Evolutionary conservation across 2,797 vertebrate genomes (phyloP).

Genomic region (Microhierax caerulescens): DNA sequence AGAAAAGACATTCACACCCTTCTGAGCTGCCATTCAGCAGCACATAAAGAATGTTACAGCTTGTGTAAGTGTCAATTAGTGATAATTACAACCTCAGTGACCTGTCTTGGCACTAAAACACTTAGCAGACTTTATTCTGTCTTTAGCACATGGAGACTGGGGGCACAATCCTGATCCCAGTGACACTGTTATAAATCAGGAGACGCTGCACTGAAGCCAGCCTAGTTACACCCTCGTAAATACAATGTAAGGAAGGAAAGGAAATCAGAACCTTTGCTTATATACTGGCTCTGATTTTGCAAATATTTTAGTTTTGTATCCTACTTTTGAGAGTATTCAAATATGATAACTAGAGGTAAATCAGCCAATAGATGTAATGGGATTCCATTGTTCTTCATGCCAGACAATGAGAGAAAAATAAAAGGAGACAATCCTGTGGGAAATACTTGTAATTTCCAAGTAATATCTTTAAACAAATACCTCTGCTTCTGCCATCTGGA

Average conservation of each 20-base stretch:
- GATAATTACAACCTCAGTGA: conserved; percentile 43
- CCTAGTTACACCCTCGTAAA: background rate
- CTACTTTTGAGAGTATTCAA: background rate
- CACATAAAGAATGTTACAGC: conserved; percentile 20
- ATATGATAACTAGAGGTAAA: background rate
- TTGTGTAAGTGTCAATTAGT: conserved; percentile 47
- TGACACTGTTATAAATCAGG: background rate
- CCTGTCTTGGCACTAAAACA: conserved; percentile 37
- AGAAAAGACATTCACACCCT: background rate
- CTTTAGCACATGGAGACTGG: background rate
- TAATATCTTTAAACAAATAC: background rate
- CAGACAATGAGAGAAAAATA: background rate
- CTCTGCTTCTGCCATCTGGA: background rate
- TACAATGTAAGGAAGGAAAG: background rate
- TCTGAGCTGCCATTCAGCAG: background rate
- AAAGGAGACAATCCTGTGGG: background rate
- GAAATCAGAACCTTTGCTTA: background rate
- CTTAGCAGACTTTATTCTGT: conserved; percentile 29
- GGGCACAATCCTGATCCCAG: background rate
- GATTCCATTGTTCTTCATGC: background rate
- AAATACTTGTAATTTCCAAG: background rate
- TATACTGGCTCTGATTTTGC: background rate
- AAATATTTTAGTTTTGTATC: background rate
- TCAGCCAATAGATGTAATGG: background rate
- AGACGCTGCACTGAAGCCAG: background rate